These are phyloP conservation scores for Desmophyllum pertusum DNA, from an alignment of 92 coral and sea anemone species.

Conservation along the genomic window DNA sequence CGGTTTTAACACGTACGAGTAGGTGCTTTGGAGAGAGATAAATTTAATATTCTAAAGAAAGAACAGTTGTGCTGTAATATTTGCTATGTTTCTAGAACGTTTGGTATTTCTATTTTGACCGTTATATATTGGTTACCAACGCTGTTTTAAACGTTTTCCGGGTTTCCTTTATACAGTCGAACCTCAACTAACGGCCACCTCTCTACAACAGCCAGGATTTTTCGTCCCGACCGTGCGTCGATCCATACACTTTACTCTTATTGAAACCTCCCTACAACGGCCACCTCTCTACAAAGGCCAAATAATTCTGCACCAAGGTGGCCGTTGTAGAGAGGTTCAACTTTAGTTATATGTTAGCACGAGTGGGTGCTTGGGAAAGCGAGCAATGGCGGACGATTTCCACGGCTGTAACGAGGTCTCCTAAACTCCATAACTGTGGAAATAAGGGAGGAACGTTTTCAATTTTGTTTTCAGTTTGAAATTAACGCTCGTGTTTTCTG, in stretches of 20 bases:
- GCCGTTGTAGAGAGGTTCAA: too few relatives aligned
- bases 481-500: not conserved
- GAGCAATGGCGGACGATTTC: not conserved
- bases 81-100: not conserved
- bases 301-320: too few relatives aligned
- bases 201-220: too few relatives aligned
- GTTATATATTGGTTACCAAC: not conserved
- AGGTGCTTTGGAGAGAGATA: too few relatives aligned
- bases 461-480: not conserved
- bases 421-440: not conserved
- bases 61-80: not conserved
- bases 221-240: too few relatives aligned
- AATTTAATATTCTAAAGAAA: too few relatives aligned
- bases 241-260: too few relatives aligned
- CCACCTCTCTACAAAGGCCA: too few relatives aligned
- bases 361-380: not conserved
- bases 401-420: not conserved
- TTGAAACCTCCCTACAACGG: too few relatives aligned
- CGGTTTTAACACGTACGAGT: too few relatives aligned
- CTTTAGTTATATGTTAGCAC: not conserved
- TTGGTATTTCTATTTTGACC: not conserved
- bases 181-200: too few relatives aligned
- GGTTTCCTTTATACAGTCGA: too few relatives aligned
- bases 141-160: not conserved
- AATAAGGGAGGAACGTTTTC: not conserved